phyloP scores from a whole-genome alignment of 2,888 invertebrate genomes.

The Habrosyne pyritoides region DNA sequence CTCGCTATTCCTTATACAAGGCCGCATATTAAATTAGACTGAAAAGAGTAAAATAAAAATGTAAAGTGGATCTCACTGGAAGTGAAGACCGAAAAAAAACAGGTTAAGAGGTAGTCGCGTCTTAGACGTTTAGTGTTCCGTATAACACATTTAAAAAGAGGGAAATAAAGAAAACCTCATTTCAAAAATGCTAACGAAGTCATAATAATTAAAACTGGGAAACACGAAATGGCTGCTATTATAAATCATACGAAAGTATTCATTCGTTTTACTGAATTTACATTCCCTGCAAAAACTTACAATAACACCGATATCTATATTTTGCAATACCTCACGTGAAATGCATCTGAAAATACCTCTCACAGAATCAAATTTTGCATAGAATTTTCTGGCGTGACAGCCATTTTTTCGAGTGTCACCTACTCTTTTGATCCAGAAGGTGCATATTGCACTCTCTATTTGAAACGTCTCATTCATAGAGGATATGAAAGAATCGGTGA shows the following conservation, averaged over 20 bases:
- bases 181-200: background rate
- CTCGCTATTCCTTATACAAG: conserved; percentile 66
- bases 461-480: background rate
- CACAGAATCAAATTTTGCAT: conserved; percentile 61
- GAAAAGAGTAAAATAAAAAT: conserved; percentile 74
- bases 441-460: background rate
- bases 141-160: conserved; percentile 25
- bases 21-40: conserved; percentile 76
- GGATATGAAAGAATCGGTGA: background rate
- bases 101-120: conserved; percentile 41
- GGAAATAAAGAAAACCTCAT: background rate
- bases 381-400: conserved; percentile 34
- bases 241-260: background rate
- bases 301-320: conserved; percentile 16
- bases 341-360: conserved; percentile 48
- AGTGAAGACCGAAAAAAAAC: conserved; percentile 53
- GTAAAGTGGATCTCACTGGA: conserved; percentile 64
- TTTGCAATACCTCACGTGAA: conserved; percentile 32
- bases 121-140: conserved; percentile 37
- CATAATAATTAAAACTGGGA: background rate
- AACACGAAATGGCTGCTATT: background rate
- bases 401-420: background rate
- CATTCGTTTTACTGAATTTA: conserved; percentile 7
- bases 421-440: conserved; percentile 12
- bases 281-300: conserved; percentile 15